These are phyloP conservation scores for Tanytarsus gracilentus DNA, from an alignment of 2,888 invertebrate genomes.

Conservation along the genomic window DNA sequence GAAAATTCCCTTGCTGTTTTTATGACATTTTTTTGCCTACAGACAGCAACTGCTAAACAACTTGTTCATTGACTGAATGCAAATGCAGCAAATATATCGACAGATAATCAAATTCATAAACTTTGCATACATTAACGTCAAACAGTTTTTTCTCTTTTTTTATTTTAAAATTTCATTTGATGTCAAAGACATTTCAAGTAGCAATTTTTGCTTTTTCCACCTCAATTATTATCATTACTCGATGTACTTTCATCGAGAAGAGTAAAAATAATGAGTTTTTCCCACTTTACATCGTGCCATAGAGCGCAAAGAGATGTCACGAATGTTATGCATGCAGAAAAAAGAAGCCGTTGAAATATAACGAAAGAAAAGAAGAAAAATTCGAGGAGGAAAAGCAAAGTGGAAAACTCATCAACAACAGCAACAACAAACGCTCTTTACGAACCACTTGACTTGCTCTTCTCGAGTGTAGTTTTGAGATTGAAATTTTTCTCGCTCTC, in stretches of 20 bases:
- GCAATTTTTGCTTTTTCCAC: too few relatives aligned
- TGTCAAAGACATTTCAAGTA: constrained; percentile 7
- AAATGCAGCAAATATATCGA: neutral
- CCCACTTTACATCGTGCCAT: constrained; percentile 8
- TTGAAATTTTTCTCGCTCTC: neutral
- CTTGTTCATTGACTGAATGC: constrained; percentile 1
- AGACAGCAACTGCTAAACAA: too few relatives aligned
- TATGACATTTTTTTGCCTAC: too few relatives aligned
- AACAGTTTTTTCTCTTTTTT: neutral
- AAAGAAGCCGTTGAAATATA: constrained; percentile 9
- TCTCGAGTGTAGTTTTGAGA: constrained; percentile 23
- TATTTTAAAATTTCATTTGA: neutral
- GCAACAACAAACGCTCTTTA: constrained; percentile 19
- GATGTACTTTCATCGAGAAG: too few relatives aligned
- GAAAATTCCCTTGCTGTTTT: too few relatives aligned
- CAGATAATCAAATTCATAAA: constrained; percentile 5
- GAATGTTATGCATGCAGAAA: neutral
- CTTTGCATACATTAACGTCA: constrained; percentile 11
- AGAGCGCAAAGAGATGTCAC: neutral
- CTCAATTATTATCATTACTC: too few relatives aligned
- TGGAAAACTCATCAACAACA: constrained; percentile 16
- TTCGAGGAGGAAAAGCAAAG: neutral
- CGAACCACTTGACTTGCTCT: constrained; percentile 11
- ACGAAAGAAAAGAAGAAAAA: neutral
- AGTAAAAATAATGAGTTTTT: constrained; percentile 12